Evolutionary conservation across 1,140 invertebrate species (phyloP), one percentile per base, ranked within the genome.

Genomic region (Trichonephila inaurata): DNA sequence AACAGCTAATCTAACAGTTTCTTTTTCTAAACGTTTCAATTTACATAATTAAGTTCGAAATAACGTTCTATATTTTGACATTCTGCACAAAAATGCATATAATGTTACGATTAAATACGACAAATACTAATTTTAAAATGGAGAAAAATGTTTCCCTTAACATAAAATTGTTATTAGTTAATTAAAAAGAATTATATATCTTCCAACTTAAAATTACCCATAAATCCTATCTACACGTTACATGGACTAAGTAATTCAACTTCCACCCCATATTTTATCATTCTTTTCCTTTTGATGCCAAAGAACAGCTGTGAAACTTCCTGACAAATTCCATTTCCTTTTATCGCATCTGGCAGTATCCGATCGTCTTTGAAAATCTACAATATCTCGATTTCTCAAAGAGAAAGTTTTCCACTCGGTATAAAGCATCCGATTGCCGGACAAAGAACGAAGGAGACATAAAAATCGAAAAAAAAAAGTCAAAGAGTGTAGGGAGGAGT

Each of bases 301-400:
- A 77, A 77, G 72, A 77, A 77, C 72, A 77, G 72, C 33, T 77
- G 72, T 77, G 72, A 77, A 77, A 77, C 72, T 77, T 28, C 28
- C 19, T 33, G 33, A 77, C 72, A 77, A 77, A 77, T 77, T 77
- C 72, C 28, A 77, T 77, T 77, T 77, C 28, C 72, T 77, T 33
- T 77, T 77, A 69, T 69, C 66, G 66, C 24, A 69, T 69, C 24
- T 24, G 66, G 66, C 33, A 33, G 6, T 5, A 51, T 10, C 51
- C 28, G 72, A 19, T 40, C 72, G 72, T 40, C 33, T 77, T 77
- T 19, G 72, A 33, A 77, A 77, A 77, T 77, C 72, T 77, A 77
- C 28, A 77, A 40, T 77, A 33, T 33, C 28, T 33, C 72, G 7
- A 77, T 77, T 77, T n/a, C 72, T 16, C 7, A 33, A 28, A 24